phyloP scores from a whole-genome alignment of 2,113 vertebrate genomes.

The Lanius ludovicianus region DNA sequence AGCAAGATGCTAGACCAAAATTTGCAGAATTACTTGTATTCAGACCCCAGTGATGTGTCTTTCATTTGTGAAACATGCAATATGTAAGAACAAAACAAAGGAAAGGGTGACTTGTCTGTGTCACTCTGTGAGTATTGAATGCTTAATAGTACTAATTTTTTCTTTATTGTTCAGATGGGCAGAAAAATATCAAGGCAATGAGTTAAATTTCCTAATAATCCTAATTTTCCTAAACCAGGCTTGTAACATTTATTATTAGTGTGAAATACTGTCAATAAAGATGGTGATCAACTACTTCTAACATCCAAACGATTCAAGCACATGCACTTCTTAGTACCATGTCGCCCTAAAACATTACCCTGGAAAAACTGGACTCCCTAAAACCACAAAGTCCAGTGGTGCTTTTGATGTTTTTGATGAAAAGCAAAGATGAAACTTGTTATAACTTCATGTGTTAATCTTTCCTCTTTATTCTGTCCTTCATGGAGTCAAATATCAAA shows the following conservation, averaged over 20 bases:
- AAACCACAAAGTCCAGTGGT: neutral
- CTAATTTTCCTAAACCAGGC: neutral
- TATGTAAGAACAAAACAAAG: neutral
- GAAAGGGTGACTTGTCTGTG: slow-evolving; percentile 30
- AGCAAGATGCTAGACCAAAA: slow-evolving; percentile 38
- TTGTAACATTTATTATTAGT: neutral
- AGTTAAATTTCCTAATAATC: slow-evolving; percentile 18
- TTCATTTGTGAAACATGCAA: neutral
- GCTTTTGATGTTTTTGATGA: slow-evolving; percentile 31
- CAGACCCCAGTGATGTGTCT: slow-evolving; percentile 38
- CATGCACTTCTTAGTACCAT: neutral
- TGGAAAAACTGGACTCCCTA: neutral
- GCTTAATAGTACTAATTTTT: slow-evolving; percentile 53
- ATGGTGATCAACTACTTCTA: neutral
- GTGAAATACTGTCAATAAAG: slow-evolving; percentile 26
- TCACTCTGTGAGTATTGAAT: slow-evolving; percentile 10
- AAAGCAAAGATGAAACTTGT: neutral
- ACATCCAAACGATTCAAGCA: neutral
- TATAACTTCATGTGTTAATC: neutral
- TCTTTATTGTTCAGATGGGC: slow-evolving; percentile 27
- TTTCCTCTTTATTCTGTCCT: neutral
- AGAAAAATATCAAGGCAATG: neutral
- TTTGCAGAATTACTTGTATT: slow-evolving; percentile 55
- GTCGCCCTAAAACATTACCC: slow-evolving; percentile 32
- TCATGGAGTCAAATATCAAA: neutral